Base-by-base conservation (phyloP, 2,797 vertebrate species). In the Coluber constrictor region DNA sequence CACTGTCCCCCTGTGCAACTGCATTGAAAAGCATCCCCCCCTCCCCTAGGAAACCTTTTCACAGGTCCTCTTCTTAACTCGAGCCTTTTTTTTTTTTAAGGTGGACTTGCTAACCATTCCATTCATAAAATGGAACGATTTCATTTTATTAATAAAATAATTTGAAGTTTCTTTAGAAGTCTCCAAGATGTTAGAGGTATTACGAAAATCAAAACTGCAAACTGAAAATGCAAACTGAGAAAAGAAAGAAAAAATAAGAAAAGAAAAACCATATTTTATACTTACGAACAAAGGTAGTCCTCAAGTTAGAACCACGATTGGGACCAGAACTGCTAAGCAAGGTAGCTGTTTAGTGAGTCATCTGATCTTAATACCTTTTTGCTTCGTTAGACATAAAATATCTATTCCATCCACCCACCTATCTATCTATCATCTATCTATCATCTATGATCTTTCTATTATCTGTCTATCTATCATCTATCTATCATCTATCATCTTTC, bases 151-250 rank as follows among this genome's bases (percentile, higher is more conserved):
- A 97, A 97, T 92, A 94, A 97, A 96, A 95, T 97, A 96, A 97
- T 97, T 95, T 96, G 96, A 96, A 97, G 97, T 96, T 97, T 97
- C 96, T 97, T 97, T 95, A 86, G 96, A 97, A 96, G 96, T 96
- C 94, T 95, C 93, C 94, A 25, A 95, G 96, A 94, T 95, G 15
- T 94, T 95, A 96, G 95, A 97, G 96, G 96, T 95, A 66, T 66
- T n/a, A n/a, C 29, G n/a, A 29, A 66, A 66, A 66, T 66, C 29
- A 32, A 16, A 70, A 70, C 12, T 32, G n/a, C 29, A 70, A 70
- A 70, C 63, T 32, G 16, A 66, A 66, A 66, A 66, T n/a, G 63
- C 29, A 66, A n/a, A n/a, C 29, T n/a, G 29, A 66, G 63, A 15
- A 66, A 66, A 12, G 29, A n/a, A 66, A n/a, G 29, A 5, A 66